Conservation (phyloP, 2,797 vertebrate species). For the Sebastes hubbsi region DNA sequence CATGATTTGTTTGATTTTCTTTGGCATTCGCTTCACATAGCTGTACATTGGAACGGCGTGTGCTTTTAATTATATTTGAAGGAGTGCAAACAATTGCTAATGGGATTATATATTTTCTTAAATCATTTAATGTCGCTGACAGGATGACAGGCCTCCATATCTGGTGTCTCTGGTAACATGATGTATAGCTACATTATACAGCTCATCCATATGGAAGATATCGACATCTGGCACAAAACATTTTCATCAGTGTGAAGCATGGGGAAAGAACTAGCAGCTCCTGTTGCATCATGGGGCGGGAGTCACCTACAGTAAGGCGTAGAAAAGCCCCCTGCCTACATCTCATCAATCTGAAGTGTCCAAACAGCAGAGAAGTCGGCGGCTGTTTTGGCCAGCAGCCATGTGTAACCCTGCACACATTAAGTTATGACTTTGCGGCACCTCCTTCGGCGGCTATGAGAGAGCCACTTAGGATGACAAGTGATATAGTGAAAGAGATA, state of each 20-base stretch:
- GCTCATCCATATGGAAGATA: constrained; percentile 62
- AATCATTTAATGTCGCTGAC: constrained; percentile 30
- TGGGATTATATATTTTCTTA: constrained; percentile 56
- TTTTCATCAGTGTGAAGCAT: constrained; percentile 35
- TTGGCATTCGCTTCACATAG: constrained; percentile 39
- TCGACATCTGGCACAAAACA: constrained; percentile 61
- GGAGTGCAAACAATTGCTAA: constrained; percentile 59
- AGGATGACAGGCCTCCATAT: constrained; percentile 16
- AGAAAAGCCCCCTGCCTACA: background rate
- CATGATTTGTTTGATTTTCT: constrained; percentile 49
- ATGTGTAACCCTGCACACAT: constrained; percentile 1
- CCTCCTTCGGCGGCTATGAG: constrained; percentile 23
- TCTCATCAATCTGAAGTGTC: constrained; percentile 50
- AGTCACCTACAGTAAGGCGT: background rate
- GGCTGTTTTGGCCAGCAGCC: constrained; percentile 38
- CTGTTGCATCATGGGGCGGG: background rate
- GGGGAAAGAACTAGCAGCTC: background rate
- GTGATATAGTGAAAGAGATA: constrained; percentile 19
- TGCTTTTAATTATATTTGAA: constrained; percentile 61
- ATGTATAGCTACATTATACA: constrained; percentile 14
- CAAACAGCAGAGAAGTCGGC: constrained; percentile 16
- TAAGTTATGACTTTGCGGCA: constrained; percentile 20
- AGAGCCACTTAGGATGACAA: constrained; percentile 35
- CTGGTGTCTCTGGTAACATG: constrained; percentile 37
- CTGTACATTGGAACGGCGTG: constrained; percentile 4